These are phyloP conservation scores for Epinephelus lanceolatus DNA, from an alignment of 2,113 vertebrate genomes.

Conservation along the genomic window DNA sequence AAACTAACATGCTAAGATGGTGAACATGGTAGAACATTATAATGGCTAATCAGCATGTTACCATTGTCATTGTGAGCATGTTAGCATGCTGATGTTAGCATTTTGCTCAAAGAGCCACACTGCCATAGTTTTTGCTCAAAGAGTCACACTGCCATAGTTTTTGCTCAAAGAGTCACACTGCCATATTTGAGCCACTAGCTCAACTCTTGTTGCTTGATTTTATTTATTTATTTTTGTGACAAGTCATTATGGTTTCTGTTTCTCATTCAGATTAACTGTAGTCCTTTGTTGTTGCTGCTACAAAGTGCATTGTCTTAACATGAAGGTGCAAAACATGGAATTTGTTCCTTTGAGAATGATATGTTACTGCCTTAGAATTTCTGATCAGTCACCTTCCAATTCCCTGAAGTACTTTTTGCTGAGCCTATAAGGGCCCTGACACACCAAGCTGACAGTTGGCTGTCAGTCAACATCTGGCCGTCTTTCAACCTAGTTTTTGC, in stretches of 20 bases:
- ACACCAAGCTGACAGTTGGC: too few relatives aligned
- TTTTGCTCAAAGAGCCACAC: background rate
- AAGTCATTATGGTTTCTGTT: constrained; percentile 4
- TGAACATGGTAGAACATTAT: background rate
- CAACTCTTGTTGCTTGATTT: too few relatives aligned
- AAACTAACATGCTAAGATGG: background rate
- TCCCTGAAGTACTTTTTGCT: background rate
- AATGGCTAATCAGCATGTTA: background rate
- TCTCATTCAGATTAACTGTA: background rate
- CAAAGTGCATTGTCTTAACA: background rate
- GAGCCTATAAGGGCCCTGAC: background rate
- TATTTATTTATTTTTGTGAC: too few relatives aligned
- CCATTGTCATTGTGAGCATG: background rate
- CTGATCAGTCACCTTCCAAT: background rate
- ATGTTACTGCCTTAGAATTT: background rate
- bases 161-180: background rate
- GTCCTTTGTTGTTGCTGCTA: background rate
- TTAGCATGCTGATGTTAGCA: background rate
- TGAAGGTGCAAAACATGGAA: background rate
- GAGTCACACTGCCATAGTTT: background rate
- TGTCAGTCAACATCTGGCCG: too few relatives aligned
- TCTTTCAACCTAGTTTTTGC: too few relatives aligned
- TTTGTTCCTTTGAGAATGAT: background rate
- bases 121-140: background rate
- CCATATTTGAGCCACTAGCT: background rate